Conservation (phyloP, 2,888 invertebrate genomes). For the Netelia inedita region DNA sequence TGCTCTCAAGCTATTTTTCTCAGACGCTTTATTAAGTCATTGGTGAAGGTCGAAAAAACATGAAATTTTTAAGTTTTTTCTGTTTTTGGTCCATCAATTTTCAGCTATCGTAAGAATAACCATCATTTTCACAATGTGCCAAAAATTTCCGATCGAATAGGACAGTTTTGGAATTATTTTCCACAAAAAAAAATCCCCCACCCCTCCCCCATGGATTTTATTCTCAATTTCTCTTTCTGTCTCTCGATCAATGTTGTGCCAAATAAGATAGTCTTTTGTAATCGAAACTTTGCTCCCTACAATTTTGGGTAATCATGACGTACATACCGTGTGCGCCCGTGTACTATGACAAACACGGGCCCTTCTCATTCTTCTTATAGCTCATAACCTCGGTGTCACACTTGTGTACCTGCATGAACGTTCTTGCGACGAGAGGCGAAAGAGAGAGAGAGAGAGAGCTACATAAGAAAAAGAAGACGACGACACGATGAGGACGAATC, state of each 20-base stretch:
- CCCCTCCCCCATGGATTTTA: too few species aligned
- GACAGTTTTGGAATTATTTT: too few species aligned
- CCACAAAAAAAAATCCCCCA: too few species aligned
- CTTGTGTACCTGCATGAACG: neutral
- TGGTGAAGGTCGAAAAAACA: too few species aligned
- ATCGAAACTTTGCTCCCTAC: constrained; percentile 29
- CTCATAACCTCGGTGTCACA: neutral
- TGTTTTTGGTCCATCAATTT: too few species aligned
- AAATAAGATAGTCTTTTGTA: neutral
- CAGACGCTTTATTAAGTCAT: too few species aligned
- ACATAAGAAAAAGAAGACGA: constrained; percentile 32
- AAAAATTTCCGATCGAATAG: too few species aligned
- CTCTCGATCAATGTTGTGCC: neutral
- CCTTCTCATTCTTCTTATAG: constrained; percentile 45
- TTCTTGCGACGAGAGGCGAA: neutral
- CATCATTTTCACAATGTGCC: too few species aligned
- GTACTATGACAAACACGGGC: constrained; percentile 5
- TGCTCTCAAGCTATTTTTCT: too few species aligned
- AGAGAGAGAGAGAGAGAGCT: constrained; percentile 63
- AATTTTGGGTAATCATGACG: constrained; percentile 16
- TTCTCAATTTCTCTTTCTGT: constrained; percentile 12
- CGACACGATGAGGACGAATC: constrained; percentile 74
- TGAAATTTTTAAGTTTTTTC: too few species aligned
- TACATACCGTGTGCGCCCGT: constrained; percentile 2
- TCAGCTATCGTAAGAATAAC: too few species aligned